phyloP scores from a whole-genome alignment of 2,797 vertebrate species.

The Neosilurus mollespiculum region DNA sequence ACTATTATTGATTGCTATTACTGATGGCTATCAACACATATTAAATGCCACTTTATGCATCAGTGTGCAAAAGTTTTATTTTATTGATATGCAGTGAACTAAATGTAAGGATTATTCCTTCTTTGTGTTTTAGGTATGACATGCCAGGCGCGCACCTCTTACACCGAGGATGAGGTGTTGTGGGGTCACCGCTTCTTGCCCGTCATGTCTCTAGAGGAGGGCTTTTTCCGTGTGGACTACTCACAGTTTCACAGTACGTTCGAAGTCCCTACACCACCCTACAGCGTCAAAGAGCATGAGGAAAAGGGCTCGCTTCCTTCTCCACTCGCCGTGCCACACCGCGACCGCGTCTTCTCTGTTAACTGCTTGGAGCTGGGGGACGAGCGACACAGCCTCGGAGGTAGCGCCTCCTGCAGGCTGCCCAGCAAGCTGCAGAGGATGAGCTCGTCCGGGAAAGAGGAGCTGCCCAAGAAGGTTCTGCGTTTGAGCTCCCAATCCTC shows the following conservation, averaged over 20 bases:
- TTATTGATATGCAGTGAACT: background rate
- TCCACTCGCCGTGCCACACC: conserved; percentile 73
- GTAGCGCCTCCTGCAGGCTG: conserved; percentile 63
- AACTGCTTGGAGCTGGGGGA: conserved; percentile 74
- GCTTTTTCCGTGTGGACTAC: conserved; percentile 88
- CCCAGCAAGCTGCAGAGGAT: conserved; percentile 84
- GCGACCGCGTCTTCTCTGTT: conserved; percentile 74
- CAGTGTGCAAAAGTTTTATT: background rate
- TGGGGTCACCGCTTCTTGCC: conserved; percentile 90
- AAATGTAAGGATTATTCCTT: background rate
- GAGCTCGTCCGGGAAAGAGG: conserved; percentile 76
- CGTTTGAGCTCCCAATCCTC: conserved; percentile 72
- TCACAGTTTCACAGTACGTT: conserved; percentile 88
- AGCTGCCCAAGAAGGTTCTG: conserved; percentile 76
- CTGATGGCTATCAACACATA: background rate
- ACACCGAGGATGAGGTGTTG: conserved; percentile 88
- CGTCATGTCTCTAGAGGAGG: conserved; percentile 73
- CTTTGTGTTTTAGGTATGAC: conserved; percentile 81
- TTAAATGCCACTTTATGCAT: background rate
- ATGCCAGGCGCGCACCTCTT: conserved; percentile 86
- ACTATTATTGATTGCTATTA: background rate
- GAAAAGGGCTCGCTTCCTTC: conserved; percentile 77
- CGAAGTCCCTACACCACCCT: conserved; percentile 83
- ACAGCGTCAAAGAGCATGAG: conserved; percentile 85
- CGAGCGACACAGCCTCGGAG: conserved; percentile 59